Evolutionary conservation across 2,888 invertebrate genomes (phyloP), one percentile per base, ranked within the genome.

Genomic region (Acrobasis consociella): DNA sequence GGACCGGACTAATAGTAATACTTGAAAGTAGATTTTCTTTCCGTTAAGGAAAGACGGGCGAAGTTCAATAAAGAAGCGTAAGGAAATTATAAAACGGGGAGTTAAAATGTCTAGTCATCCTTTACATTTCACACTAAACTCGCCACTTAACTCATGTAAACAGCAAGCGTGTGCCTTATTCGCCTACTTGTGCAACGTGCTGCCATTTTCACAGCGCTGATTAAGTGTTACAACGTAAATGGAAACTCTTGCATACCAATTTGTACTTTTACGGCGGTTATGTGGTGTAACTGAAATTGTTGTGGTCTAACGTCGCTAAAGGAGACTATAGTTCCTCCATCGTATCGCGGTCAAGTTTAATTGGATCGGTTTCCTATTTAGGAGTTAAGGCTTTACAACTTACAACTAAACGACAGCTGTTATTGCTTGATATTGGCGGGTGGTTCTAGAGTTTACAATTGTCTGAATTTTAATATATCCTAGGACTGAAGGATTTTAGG

Each of bases 181-280:
- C 72, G 78, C 76, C 71, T 75, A 70, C 78, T 75, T 77, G 70
- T 73, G 73, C 75, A 79, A 77, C 73, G 56, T 72, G 69, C 72
- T 67, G 67, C 65, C 68, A 65, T 69, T 71, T 69, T 68, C 67
- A 70, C 70, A 73, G 76, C 75, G 72, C 72, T 71, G 75, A 77
- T 80, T 77, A 76, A 73, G 73, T 75, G 75, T 67, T 68, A 62
- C 65, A 69, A 69, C 72, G 72, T 52, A 58, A 59, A 62, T 49
- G 62, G 62, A 62, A 62, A 62, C 55, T 42, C 39, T 49, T 62
- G 55, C 49, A 62, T 62, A 46, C 37, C 55, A 62, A 49, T 55
- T 55, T 64, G 59, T 64, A 60, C 52, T 60, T 60, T 52, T 60
- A 60, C 51, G 50, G 39, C 17, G 22, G 38, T 60, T 51, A 60